Base-by-base conservation (phyloP, 2,113 vertebrate genomes). In the Neolamprologus fasciatus region DNA sequence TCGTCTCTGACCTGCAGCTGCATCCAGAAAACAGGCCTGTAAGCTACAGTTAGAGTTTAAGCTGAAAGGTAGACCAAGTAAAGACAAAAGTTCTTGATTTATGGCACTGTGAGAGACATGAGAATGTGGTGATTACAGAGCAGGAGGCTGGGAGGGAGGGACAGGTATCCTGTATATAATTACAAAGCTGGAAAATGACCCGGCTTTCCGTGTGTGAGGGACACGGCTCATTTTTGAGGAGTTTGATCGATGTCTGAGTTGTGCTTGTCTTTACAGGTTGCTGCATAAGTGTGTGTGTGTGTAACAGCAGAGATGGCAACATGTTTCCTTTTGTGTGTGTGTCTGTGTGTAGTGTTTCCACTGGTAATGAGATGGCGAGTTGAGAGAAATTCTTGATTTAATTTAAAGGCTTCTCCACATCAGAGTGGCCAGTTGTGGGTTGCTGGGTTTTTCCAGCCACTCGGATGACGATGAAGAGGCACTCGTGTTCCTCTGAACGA, bases 151-250 rank as follows among this genome's bases (percentile, higher is more conserved):
- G 21, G 53, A 76, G 28, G 57, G 51, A 80, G 84, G 31, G 12
- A n/a, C 78, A 86, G 89, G 81, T 89, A 66, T 86, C 80, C 83
- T 90, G 23, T 28, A 81, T 45, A n/a, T 89, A 73, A 92, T 88
- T 86, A 92, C 85, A 87, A 81, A 63, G 90, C 68, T 63, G 50
- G 21, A 63, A 85, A 83, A 57, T 61, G 9, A 78, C 61, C 37
- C 9, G 3, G 26, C 26, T 76, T 54, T 81, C 17, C 4, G 2
- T 66, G 11, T 86, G 23, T 19, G 21, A 23, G 33, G 10, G 19
- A n/a, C 7, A 50, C 1, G 4, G 9, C 2, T 80, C 45, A 23
- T 35, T 57, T 14, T 50, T 54, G 13, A 19, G 13, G 26, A 68
- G 71, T 76, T 12, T 51, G 26, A 51, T 51, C 7, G 10, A 33